Conservation (phyloP, 1,140 invertebrate species). For the Polypedilum pembai region DNA sequence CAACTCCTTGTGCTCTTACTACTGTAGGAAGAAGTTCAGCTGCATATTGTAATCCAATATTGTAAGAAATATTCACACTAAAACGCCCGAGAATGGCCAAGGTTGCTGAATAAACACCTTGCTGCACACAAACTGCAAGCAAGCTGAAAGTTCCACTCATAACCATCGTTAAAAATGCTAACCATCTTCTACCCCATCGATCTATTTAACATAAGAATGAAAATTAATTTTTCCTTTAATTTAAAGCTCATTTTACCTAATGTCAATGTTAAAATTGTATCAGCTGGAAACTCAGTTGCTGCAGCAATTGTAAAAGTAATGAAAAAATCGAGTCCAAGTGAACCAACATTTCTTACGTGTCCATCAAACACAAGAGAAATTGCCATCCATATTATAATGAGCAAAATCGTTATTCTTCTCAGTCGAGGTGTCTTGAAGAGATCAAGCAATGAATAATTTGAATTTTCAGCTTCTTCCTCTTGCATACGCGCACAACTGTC, state of each 20-base stretch:
- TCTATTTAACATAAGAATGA: slow-evolving; percentile 63
- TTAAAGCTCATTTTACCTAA: slow-evolving; percentile 45
- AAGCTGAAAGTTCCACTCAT: slow-evolving; percentile 73
- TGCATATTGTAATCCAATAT: slow-evolving; percentile 81
- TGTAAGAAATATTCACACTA: slow-evolving; percentile 79
- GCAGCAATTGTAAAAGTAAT: slow-evolving; percentile 75
- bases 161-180: slow-evolving; percentile 69
- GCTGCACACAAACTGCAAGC: slow-evolving; percentile 57
- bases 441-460: slow-evolving; percentile 67
- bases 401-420: slow-evolving; percentile 59
- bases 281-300: slow-evolving; percentile 67
- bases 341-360: slow-evolving; percentile 74
- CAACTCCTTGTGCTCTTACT: slow-evolving; percentile 73
- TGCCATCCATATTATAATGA: slow-evolving; percentile 77
- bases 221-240: slow-evolving; percentile 54
- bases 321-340: slow-evolving; percentile 70
- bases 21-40: slow-evolving; percentile 81
- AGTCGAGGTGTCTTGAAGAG: slow-evolving; percentile 66
- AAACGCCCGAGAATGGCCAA: slow-evolving; percentile 73
- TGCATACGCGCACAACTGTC: slow-evolving; percentile 40
- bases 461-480: slow-evolving; percentile 58
- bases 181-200: slow-evolving; percentile 73
- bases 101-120: slow-evolving; percentile 58
- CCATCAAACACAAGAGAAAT: slow-evolving; percentile 81
- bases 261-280: slow-evolving; percentile 54